A percentile compares a stretch with the other conserved stretches of the same genome.
These are phyloP conservation scores for Cartodere bifasciata DNA, from an alignment of 2,888 invertebrate genomes.

Conservation along the genomic window DNA sequence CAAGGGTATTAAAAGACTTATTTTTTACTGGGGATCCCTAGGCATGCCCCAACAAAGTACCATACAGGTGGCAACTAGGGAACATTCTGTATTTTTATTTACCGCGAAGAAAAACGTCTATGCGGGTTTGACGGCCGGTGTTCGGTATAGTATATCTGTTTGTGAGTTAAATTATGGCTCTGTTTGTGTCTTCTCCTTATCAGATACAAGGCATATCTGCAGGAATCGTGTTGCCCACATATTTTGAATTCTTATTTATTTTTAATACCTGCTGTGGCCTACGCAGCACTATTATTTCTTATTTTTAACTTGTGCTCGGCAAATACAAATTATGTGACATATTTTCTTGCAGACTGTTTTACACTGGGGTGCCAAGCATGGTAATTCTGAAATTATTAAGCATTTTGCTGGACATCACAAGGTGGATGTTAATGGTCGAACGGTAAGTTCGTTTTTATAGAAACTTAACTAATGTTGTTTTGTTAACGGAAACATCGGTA, in stretches of 20 bases:
- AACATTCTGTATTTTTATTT: no score
- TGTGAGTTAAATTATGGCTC: constrained; percentile 7
- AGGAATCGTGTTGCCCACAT: constrained; percentile 24
- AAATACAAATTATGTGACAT: constrained; percentile 13
- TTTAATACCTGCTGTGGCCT: constrained; percentile 8
- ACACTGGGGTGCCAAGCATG: constrained; percentile 95
- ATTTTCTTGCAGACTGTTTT: constrained; percentile 69
- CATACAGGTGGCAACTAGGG: no score
- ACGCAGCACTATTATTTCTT: constrained; percentile 5
- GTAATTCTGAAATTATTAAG: constrained; percentile 82
- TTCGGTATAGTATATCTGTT: no score
- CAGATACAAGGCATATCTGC: constrained; percentile 25
- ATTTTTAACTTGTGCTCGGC: constrained; percentile 5
- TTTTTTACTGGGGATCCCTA: no score
- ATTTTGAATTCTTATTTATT: constrained; percentile 17
- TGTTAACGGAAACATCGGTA: no score
- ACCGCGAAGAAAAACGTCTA: no score
- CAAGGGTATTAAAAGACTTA: no score
- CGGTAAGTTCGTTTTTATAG: constrained; percentile 47
- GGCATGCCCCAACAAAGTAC: no score
- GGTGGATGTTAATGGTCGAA: constrained; percentile 73
- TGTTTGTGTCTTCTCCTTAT: constrained; percentile 15
- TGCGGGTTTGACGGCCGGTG: no score
- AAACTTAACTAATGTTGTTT: no score
- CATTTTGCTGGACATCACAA: constrained; percentile 78